A percentile compares a stretch with the other conserved stretches of the same genome.
Evolutionary conservation across 2,797 vertebrate genomes (phyloP).

Genomic region (Myripristis jacobus): DNA sequence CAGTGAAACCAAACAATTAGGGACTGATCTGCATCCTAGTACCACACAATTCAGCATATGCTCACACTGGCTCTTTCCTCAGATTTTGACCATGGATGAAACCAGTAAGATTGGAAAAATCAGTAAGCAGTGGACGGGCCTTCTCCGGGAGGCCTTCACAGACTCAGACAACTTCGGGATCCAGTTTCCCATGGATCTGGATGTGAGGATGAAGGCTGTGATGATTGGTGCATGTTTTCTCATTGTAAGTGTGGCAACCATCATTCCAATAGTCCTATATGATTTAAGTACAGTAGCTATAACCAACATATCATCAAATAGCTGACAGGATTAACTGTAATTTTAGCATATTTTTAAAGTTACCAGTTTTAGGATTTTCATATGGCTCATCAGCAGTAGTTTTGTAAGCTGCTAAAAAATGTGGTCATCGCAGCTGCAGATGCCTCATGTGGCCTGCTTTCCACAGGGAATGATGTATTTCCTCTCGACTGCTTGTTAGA

Average conservation of each 20-base stretch:
- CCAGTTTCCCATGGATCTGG: constrained; percentile 93
- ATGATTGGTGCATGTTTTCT: constrained; percentile 98
- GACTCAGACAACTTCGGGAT: constrained; percentile 97
- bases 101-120: constrained; percentile 94
- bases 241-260: constrained; percentile 87
- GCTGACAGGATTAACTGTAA: too few relatives aligned
- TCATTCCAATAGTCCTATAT: neutral
- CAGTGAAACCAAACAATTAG: constrained; percentile 39
- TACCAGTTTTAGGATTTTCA: neutral
- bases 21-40: constrained; percentile 26
- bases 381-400: neutral
- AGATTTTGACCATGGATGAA: constrained; percentile 94
- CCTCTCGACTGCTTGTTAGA: constrained; percentile 14
- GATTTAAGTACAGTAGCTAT: neutral
- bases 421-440: neutral
- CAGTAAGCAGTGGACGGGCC: constrained; percentile 97
- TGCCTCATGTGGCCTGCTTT: constrained; percentile 45
- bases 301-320: neutral
- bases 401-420: neutral
- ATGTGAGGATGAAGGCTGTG: constrained; percentile 94
- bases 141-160: constrained; percentile 92
- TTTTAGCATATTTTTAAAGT: neutral
- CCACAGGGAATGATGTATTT: constrained; percentile 13
- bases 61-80: constrained; percentile 46
- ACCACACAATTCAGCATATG: constrained; percentile 34